Evolutionary conservation across 2,797 vertebrate genomes (phyloP), one percentile per base, ranked within the genome.

Genomic region (Anniella stebbinsi): DNA sequence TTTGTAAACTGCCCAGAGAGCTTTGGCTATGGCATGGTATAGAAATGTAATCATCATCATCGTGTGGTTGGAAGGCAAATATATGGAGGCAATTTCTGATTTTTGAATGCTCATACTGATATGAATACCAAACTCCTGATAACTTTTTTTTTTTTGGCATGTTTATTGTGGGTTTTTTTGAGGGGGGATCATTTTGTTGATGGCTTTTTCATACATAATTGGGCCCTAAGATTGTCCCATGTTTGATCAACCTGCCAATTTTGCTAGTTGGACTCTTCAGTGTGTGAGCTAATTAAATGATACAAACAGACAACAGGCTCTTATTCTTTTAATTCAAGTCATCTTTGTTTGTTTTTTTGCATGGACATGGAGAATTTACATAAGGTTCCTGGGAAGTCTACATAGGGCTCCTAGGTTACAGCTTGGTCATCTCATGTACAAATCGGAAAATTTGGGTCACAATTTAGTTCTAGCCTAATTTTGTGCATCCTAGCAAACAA

Each of bases 311-410:
- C 45, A 10, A 69, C n/a, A 72, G 38, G 18, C 38, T 76, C 10
- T 70, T 54, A 67, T 80, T 80, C 25, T 87, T 80, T 28, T 80
- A 70, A 80, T 70, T 51, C 33, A 80, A n/a, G n/a, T 12, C 82
- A 4, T 38, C 38, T 41, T 72, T 88, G 23, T 88, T 73, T n/a
- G n/a, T n/a, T n/a, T n/a, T 82, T 85, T 73, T 82, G 28, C 57
- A 13, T 4, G 23, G 60, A 23, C 23, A 63, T 63, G 60, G 23
- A 12, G 60, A 63, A 63, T 63, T 25, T 63, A 63, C 60, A 63
- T 63, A 63, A 63, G 21, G 60, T 80, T 8, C 3, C 63, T 45
- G 41, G 63, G 15, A 78, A 73, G 57, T 60, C 17, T 87, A 23
- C 30, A 8, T n/a, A 76, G 75, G 33, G 57, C 57, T 75, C 13